These are phyloP conservation scores for Asteroscopus sphinx DNA, from an alignment of 2,888 invertebrate species.

Conservation along the genomic window DNA sequence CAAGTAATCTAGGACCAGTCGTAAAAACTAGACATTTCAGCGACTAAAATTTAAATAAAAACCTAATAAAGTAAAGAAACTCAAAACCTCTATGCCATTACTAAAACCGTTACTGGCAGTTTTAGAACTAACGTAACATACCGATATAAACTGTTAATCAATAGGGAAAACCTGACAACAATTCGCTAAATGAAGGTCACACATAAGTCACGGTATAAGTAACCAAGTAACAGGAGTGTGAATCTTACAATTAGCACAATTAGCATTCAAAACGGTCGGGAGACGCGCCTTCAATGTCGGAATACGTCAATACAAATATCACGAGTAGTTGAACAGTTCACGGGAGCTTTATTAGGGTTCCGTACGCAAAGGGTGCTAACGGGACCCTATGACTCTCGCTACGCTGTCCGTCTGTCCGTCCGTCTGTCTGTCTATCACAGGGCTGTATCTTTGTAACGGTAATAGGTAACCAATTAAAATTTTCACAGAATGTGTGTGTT, in stretches of 20 bases:
- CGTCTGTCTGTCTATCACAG: too few relatives aligned
- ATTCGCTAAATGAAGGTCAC: slow-evolving; percentile 20
- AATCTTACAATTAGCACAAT: slow-evolving; percentile 39
- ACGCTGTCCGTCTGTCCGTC: too few relatives aligned
- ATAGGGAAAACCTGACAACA: slow-evolving; percentile 25
- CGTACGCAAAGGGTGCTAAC: too few relatives aligned
- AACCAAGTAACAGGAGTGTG: slow-evolving; percentile 18
- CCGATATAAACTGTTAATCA: slow-evolving; percentile 8
- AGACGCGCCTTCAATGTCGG: slow-evolving; percentile 22
- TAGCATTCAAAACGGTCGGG: slow-evolving; percentile 8
- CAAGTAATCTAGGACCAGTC: not conserved
- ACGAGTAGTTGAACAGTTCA: slow-evolving; percentile 2
- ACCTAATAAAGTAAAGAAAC: too few relatives aligned
- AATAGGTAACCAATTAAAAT: too few relatives aligned
- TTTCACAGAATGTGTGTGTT: too few relatives aligned
- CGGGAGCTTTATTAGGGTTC: not conserved
- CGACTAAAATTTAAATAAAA: too few relatives aligned
- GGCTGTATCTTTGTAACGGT: too few relatives aligned
- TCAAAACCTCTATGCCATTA: too few relatives aligned
- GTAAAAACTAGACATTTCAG: too few relatives aligned
- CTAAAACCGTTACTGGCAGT: not conserved
- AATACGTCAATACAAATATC: slow-evolving; percentile 17
- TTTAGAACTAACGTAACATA: slow-evolving; percentile 1
- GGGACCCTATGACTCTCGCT: too few relatives aligned
- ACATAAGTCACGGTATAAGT: slow-evolving; percentile 16